Evolutionary conservation across 2,797 vertebrate genomes (phyloP).

Genomic region (Bucorvus abyssinicus): DNA sequence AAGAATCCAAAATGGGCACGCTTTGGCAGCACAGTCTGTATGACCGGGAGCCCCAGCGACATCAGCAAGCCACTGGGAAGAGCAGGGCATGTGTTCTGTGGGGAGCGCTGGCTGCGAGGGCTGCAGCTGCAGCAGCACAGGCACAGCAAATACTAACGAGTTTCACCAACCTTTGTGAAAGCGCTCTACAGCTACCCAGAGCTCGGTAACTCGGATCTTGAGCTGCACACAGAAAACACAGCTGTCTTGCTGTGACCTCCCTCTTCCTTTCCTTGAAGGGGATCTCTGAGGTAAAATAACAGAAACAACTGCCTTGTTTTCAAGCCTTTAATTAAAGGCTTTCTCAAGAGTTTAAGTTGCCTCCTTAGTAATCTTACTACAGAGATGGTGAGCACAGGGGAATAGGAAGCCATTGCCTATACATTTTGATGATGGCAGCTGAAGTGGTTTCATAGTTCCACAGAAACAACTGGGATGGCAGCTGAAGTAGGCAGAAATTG

Average conservation of each 20-base stretch:
- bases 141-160: background rate
- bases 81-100: background rate
- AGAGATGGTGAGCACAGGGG: background rate
- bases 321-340: background rate
- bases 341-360: background rate
- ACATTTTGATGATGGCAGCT: background rate
- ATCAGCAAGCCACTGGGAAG: background rate
- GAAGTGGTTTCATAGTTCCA: background rate
- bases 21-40: background rate
- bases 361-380: background rate
- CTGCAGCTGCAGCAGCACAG: background rate
- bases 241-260: background rate
- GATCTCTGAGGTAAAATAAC: background rate
- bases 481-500: background rate
- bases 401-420: background rate
- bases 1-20: background rate
- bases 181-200: accelerated
- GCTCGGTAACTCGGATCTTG: background rate
- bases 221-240: background rate
- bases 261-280: background rate
- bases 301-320: background rate
- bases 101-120: background rate
- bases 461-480: background rate
- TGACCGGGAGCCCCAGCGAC: background rate
- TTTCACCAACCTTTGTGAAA: background rate